Evolutionary conservation across 2,113 vertebrate species (phyloP).

Genomic region (Numenius arquata): DNA sequence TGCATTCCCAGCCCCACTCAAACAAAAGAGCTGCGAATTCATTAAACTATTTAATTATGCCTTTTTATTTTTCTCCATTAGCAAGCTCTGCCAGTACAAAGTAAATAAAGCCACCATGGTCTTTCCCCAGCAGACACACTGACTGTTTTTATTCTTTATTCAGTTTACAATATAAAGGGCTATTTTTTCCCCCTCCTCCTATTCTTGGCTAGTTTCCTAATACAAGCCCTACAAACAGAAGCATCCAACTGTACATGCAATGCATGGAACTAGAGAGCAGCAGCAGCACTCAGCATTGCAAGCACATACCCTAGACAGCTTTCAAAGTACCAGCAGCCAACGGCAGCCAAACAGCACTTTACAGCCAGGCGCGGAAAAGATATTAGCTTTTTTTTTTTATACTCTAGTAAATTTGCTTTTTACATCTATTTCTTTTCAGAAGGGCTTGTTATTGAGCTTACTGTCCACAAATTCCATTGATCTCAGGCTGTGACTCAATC

Average conservation of each 20-base stretch:
- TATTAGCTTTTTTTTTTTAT: slow-evolving; percentile 91
- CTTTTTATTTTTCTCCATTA: slow-evolving; percentile 86
- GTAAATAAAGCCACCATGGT: slow-evolving; percentile 84
- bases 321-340: slow-evolving; percentile 73
- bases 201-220: slow-evolving; percentile 80
- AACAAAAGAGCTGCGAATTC: slow-evolving; percentile 92
- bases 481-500: slow-evolving; percentile 98
- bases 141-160: slow-evolving; percentile 85
- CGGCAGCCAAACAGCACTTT: slow-evolving; percentile 79
- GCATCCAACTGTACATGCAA: slow-evolving; percentile 74
- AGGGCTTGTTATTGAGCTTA: slow-evolving; percentile 99
- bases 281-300: slow-evolving; percentile 69
- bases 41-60: slow-evolving; percentile 98
- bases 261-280: slow-evolving; percentile 45
- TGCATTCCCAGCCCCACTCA: slow-evolving; percentile 79
- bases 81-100: slow-evolving; percentile 83
- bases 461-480: slow-evolving; percentile 99
- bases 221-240: slow-evolving; percentile 74
- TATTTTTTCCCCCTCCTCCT: slow-evolving; percentile 63
- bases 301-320: slow-evolving; percentile 75
- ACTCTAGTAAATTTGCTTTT: slow-evolving; percentile 99
- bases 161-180: slow-evolving; percentile 82
- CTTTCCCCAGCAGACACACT: slow-evolving; percentile 82
- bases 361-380: slow-evolving; percentile 84
- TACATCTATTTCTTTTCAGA: slow-evolving; percentile 99